Percentiles rank a stretch among this genome's conserved stretches.
phyloP scores from a whole-genome alignment of 2,888 invertebrate species.

The Podabrus alpinus region DNA sequence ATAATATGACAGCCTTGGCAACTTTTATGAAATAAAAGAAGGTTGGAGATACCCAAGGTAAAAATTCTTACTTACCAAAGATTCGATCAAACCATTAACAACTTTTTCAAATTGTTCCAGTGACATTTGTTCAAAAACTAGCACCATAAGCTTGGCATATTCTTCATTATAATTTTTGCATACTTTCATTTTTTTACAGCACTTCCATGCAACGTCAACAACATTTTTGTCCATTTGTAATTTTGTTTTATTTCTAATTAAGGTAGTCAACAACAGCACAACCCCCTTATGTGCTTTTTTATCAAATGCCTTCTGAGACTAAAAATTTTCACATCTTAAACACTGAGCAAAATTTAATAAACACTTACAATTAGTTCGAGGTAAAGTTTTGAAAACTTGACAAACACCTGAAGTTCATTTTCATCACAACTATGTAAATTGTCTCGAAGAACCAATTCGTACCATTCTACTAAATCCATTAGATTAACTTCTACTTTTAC shows the following conservation, averaged over 20 bases:
- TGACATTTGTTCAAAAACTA: conserved; percentile 46
- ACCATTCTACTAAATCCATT: conserved; percentile 19
- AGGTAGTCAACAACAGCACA: conserved; percentile 43
- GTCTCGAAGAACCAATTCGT: conserved; percentile 31
- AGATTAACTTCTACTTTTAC: not conserved
- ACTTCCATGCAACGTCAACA: conserved; percentile 41
- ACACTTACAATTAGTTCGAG: conserved; percentile 31
- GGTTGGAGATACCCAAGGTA: too few relatives aligned
- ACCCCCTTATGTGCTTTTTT: conserved; percentile 25
- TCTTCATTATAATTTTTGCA: conserved; percentile 37
- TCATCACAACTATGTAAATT: conserved; percentile 22
- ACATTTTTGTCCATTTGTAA: conserved; percentile 39
- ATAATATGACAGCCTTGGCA: too few relatives aligned
- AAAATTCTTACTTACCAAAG: conserved; percentile 35
- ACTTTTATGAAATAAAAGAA: not conserved
- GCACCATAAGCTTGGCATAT: conserved; percentile 43
- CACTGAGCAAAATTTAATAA: not conserved
- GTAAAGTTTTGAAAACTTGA: conserved; percentile 22
- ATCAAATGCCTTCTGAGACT: not conserved
- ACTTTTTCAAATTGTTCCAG: conserved; percentile 45
- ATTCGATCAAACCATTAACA: conserved; percentile 41
- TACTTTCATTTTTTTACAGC: conserved; percentile 40
- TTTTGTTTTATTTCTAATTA: conserved; percentile 45
- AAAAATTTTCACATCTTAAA: not conserved
- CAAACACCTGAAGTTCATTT: conserved; percentile 22